These are phyloP conservation scores for Rhagoletis pomonella DNA, from an alignment of 1,140 invertebrate genomes.

Conservation along the genomic window DNA sequence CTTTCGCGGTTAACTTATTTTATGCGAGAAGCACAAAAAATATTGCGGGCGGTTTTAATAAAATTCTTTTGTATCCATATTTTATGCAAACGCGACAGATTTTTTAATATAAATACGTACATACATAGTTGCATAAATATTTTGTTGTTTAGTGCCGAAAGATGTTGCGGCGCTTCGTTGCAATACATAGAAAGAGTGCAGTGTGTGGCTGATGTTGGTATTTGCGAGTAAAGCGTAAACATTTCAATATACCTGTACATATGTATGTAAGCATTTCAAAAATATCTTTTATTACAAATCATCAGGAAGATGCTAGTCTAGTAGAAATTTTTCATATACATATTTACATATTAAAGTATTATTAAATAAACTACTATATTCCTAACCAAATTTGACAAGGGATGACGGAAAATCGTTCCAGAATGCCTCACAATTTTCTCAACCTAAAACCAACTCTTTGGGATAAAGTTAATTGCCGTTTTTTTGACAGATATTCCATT, in stretches of 20 bases:
- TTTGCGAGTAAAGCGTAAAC: not conserved
- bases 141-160: not conserved
- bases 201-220: not conserved
- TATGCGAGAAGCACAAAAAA: not conserved
- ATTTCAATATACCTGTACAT: not conserved
- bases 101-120: not conserved
- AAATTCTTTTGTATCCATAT: conserved; percentile 18
- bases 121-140: not conserved
- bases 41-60: conserved; percentile 21
- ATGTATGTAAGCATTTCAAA: not conserved
- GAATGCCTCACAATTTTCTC: too few species aligned
- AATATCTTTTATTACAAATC: not conserved
- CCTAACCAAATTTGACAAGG: too few species aligned
- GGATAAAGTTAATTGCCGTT: too few species aligned
- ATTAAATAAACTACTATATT: too few species aligned
- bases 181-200: too few species aligned
- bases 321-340: too few species aligned
- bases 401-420: too few species aligned
- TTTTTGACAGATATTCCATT: too few species aligned
- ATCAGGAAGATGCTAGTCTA: too few species aligned
- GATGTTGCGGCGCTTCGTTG: not conserved
- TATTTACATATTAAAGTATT: too few species aligned
- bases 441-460: too few species aligned
- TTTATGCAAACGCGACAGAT: conserved; percentile 2
- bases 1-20: not conserved